Base-by-base conservation (phyloP, 1,140 invertebrate species). In the Atta colombica region DNA sequence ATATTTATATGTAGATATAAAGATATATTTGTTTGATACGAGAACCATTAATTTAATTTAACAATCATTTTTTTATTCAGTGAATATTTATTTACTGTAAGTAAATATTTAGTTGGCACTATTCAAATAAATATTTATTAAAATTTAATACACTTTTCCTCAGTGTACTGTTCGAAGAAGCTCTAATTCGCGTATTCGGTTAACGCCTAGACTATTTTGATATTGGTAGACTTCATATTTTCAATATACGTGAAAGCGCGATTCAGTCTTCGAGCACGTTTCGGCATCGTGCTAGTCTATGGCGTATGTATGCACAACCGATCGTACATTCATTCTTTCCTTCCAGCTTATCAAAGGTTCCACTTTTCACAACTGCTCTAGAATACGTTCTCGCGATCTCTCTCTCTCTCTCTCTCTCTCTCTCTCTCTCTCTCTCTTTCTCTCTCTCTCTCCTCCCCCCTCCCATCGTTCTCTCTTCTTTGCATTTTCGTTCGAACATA, bases 141-240 rank as follows among this genome's bases (percentile, higher is more conserved):
- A 45, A 45, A 45, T 12, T 45, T 10, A 45, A 10, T 45, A 45
- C 10, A 45, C 8, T 45, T 45, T 45, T 45, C 39, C 39, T 45
- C 8, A 45, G 1, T 45, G 8, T 45, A 45, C 35, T 8, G 1
- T 45, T 45, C 10, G 39, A 45, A 10, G 14, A 77, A 88, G 63
- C 31, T 81, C 66, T 85, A 84, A 89, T 61, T 91, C 87, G 68
- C 85, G 63, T 71, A 87, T 71, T 31, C 60, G 72, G 18, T 14
- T 60, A 25, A 71, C 58, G 61, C 66, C 51, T 55, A 53, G 69
- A 25, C 74, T 77, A 75, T 88, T 81, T 89, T 68, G 89, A 88
- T 92, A 92, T 93, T 89, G 89, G 61, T n/a, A 71, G 91, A 87
- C 77, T 88, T 66, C 90, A 90, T 63, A 87, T 88, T 88, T 86